Evolutionary conservation across 2,888 invertebrate species (phyloP).

Genomic region (Barypeithes pellucidus): DNA sequence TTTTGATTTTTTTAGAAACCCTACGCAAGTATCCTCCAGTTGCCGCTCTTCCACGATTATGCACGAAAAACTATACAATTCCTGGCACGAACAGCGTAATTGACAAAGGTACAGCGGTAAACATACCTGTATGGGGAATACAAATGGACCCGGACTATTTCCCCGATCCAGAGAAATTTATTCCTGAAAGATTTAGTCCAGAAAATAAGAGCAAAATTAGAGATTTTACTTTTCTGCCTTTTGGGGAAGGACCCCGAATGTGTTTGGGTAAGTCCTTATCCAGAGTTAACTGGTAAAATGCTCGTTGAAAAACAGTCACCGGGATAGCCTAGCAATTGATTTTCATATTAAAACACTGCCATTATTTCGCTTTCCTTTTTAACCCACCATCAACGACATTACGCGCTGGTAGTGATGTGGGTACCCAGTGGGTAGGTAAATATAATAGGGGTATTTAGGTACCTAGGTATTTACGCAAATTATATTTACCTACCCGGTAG

Average conservation of each 20-base stretch:
- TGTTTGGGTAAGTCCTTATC: conserved; percentile 20
- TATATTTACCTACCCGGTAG: too few relatives aligned
- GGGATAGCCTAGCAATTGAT: too few relatives aligned
- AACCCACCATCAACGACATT: too few relatives aligned
- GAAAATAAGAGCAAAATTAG: conserved; percentile 24
- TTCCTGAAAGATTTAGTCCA: conserved; percentile 66
- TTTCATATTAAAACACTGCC: too few relatives aligned
- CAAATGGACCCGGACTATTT: conserved; percentile 65
- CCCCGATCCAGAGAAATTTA: conserved; percentile 67
- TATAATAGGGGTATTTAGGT: too few relatives aligned
- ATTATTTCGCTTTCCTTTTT: too few relatives aligned
- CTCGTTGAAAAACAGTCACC: too few relatives aligned
- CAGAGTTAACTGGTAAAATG: background rate
- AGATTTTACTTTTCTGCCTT: conserved; percentile 6
- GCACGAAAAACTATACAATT: conserved; percentile 30
- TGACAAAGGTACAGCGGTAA: conserved; percentile 22
- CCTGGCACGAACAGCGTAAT: conserved; percentile 13
- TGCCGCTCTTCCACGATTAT: conserved; percentile 10
- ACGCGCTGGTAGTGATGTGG: too few relatives aligned
- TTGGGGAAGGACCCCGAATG: conserved; percentile 19
- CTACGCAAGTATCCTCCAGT: conserved; percentile 33
- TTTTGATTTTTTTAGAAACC: conserved; percentile 20
- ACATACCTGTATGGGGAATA: conserved; percentile 59
- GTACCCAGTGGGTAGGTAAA: too few relatives aligned
- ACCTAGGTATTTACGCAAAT: too few relatives aligned